phyloP scores from a whole-genome alignment of 2,888 invertebrate species.

The Tinea pellionella region DNA sequence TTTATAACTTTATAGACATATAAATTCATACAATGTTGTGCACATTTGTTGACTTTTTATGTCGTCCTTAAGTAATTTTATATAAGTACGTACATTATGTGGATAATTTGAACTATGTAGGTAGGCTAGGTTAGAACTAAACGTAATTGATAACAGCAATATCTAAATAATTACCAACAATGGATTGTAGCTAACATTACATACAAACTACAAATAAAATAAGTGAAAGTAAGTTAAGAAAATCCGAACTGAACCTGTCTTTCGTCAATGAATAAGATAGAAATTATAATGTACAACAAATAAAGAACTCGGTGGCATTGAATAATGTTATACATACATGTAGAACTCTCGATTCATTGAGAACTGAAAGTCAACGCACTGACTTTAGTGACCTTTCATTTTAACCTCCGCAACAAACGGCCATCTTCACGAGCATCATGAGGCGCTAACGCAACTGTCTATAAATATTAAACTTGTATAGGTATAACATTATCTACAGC shows the following conservation, averaged over 20 bases:
- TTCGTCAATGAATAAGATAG: neutral
- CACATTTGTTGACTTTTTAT: neutral
- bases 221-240: neutral
- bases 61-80: neutral
- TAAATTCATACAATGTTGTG: neutral
- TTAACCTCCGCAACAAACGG: neutral
- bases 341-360: slow-evolving; percentile 8
- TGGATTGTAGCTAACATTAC: too few species aligned
- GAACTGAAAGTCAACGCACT: slow-evolving; percentile 1
- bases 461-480: neutral
- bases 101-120: neutral
- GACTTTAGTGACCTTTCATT: neutral
- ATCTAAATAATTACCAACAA: too few species aligned
- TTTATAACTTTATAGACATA: neutral
- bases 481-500: neutral
- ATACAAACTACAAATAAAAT: neutral
- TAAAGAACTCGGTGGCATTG: neutral
- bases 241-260: neutral
- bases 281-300: neutral
- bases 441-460: neutral
- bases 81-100: neutral
- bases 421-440: neutral
- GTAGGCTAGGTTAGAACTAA: neutral
- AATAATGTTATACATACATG: neutral
- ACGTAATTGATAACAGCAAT: neutral